Conservation (phyloP, 1,140 invertebrate species). For the Rhyacophila brunnea region DNA sequence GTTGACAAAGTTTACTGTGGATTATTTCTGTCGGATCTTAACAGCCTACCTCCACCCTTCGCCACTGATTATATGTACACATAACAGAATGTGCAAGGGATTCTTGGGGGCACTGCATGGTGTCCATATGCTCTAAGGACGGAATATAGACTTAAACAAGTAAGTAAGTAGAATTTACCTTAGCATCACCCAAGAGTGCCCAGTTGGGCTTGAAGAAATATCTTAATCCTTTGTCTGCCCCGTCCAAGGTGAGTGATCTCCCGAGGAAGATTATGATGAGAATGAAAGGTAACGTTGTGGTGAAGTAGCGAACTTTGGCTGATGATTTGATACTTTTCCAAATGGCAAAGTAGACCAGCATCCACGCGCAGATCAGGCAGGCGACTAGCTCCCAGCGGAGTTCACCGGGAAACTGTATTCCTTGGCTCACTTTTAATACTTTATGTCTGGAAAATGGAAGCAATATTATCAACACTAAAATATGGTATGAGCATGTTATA, state of each 20-base stretch:
- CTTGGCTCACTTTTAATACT: conserved; percentile 77
- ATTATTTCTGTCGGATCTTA: too few relatives aligned
- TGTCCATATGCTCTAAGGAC: too few relatives aligned
- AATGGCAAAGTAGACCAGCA: conserved; percentile 88
- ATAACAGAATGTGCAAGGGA: too few relatives aligned
- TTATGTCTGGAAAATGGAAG: conserved; percentile 65
- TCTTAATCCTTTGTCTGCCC: conserved; percentile 73
- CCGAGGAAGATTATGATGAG: conserved; percentile 78
- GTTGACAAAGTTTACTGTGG: too few relatives aligned
- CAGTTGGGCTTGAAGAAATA: conserved; percentile 89
- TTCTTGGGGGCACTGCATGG: too few relatives aligned
- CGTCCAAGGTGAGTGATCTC: conserved; percentile 77
- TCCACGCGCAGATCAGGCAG: conserved; percentile 83
- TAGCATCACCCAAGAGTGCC: conserved; percentile 77
- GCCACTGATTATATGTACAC: too few relatives aligned
- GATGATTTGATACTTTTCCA: conserved; percentile 90
- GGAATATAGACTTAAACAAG: not conserved
- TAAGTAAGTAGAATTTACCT: conserved; percentile 39
- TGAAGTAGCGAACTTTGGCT: conserved; percentile 82
- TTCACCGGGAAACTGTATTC: conserved; percentile 77
- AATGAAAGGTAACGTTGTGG: conserved; percentile 81
- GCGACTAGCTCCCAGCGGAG: conserved; percentile 85
- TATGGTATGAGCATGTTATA: too few relatives aligned
- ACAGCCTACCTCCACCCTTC: too few relatives aligned
- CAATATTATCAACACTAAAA: not conserved